Percentiles rank a stretch among this genome's conserved stretches.
These are phyloP conservation scores for Sylvietta virens DNA, from an alignment of 2,113 vertebrate species.

Conservation along the genomic window DNA sequence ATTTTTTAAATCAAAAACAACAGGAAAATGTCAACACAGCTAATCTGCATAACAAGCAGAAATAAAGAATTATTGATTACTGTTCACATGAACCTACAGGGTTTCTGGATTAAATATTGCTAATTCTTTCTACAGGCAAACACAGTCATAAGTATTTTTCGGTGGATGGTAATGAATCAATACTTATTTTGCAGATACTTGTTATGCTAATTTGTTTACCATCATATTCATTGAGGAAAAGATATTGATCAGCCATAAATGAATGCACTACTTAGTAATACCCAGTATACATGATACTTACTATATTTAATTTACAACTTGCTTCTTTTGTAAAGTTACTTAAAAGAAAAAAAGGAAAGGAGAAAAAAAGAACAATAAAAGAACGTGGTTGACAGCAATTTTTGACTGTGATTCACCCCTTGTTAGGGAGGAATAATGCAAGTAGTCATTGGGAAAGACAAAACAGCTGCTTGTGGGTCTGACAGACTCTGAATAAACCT, in stretches of 20 bases:
- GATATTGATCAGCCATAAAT: neutral
- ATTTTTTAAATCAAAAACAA: neutral
- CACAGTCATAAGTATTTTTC: neutral
- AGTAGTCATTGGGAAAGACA: neutral
- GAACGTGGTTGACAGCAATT: neutral
- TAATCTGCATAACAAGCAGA: neutral
- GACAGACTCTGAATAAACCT: neutral
- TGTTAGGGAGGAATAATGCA: neutral
- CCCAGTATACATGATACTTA: neutral
- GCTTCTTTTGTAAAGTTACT: neutral
- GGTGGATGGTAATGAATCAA: neutral
- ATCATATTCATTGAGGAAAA: neutral
- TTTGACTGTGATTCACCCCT: neutral
- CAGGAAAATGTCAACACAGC: neutral
- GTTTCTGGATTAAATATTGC: neutral
- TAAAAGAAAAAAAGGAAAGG: accelerated
- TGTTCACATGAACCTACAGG: neutral
- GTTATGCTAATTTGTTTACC: neutral
- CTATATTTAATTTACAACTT: neutral
- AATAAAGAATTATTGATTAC: neutral
- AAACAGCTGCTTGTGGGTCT: neutral
- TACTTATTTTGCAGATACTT: neutral
- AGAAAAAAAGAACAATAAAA: neutral
- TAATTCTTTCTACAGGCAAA: neutral
- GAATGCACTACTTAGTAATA: neutral